Conservation (phyloP, 2,113 vertebrate genomes). For the Ceuthmochares aereus region DNA sequence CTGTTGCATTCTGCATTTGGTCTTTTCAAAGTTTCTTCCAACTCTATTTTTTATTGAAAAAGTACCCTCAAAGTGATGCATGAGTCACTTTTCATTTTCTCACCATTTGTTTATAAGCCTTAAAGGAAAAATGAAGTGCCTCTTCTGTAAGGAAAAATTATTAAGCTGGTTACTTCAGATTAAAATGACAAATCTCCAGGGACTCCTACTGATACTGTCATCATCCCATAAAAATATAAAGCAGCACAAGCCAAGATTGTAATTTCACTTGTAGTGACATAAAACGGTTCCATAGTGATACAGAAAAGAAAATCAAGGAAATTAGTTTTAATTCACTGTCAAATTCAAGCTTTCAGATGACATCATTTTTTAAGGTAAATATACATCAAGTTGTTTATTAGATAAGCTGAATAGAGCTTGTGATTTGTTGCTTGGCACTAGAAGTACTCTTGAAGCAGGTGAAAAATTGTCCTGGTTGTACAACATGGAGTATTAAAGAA, state of each 20-base stretch:
- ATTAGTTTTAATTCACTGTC: not conserved
- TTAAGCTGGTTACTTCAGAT: not conserved
- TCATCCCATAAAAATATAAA: not conserved
- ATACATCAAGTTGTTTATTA: not conserved
- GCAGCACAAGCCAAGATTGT: not conserved
- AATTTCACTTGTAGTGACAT: not conserved
- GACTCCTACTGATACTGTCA: not conserved
- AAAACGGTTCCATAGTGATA: not conserved
- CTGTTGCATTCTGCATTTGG: not conserved
- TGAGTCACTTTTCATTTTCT: not conserved
- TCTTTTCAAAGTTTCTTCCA: not conserved
- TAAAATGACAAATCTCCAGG: not conserved
- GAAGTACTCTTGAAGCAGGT: not conserved
- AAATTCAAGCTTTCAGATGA: not conserved
- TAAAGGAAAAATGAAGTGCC: not conserved
- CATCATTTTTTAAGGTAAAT: not conserved
- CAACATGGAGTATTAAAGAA: not conserved
- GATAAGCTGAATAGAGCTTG: not conserved
- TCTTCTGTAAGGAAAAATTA: not conserved
- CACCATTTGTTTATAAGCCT: not conserved
- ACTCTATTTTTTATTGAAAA: not conserved
- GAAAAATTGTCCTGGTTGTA: not conserved
- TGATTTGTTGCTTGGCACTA: not conserved
- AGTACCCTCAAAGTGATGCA: not conserved
- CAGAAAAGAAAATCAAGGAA: not conserved